Percentiles rank a stretch among this genome's conserved stretches.
These are phyloP conservation scores for Brachionus paranguensis DNA, from an alignment of 1,140 invertebrate species.

Conservation along the genomic window DNA sequence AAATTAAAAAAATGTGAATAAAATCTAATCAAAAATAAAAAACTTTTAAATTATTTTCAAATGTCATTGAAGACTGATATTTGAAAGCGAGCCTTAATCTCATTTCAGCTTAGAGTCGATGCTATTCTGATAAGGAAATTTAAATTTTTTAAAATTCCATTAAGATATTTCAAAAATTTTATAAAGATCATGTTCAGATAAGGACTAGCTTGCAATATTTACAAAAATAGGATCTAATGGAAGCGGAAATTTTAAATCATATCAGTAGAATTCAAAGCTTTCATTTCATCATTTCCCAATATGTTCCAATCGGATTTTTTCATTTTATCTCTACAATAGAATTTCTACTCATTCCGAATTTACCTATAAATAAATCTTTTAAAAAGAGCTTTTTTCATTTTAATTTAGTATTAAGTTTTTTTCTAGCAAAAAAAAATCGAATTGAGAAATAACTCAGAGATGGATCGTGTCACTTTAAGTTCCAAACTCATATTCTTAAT, in stretches of 20 bases:
- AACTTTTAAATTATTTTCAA: neutral
- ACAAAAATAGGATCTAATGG: neutral
- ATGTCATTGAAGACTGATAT: neutral
- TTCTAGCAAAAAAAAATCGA: neutral
- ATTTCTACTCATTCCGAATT: neutral
- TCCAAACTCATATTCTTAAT: neutral
- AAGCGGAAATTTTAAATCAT: constrained; percentile 17
- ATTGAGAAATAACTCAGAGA: neutral
- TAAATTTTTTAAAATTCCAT: neutral
- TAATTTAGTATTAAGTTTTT: neutral
- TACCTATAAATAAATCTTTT: neutral
- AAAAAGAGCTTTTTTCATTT: neutral
- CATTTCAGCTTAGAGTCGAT: neutral
- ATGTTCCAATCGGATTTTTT: neutral
- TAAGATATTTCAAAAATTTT: neutral
- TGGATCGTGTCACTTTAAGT: neutral
- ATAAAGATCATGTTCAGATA: neutral
- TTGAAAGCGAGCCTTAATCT: neutral
- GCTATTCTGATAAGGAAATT: neutral
- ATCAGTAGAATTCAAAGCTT: neutral
- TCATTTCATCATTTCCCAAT: neutral
- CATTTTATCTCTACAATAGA: neutral
- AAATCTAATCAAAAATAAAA: too few species aligned
- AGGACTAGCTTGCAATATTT: neutral
- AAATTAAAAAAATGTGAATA: too few species aligned